Base-by-base conservation (phyloP, 30 jellyfish, hydroid and myxozoan genomes). In the Nemopilema nomurai region DNA sequence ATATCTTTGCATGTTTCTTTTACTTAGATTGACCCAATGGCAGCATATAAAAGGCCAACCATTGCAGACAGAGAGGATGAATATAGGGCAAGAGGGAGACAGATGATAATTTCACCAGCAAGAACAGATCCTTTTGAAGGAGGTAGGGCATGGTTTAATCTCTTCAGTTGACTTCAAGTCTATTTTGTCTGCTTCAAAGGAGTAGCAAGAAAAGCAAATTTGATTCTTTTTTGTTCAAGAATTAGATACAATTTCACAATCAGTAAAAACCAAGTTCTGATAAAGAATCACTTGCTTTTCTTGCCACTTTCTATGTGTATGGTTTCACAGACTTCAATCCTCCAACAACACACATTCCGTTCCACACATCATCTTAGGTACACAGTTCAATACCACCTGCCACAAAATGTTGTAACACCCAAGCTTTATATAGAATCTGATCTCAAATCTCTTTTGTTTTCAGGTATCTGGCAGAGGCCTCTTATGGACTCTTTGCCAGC, bases 51-150 rank as follows among this genome's bases (percentile, higher is more conserved):
- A 69, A 83, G 94, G 50, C 99, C 99, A 69, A 95, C 99, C 20
- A 87, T 90, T 62, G 97, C 97, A 0, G 97, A 87, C 78, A 93
- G 99, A 50, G 96, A 95, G 69, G 91, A 95, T 78, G 97, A 90
- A 28, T 90, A 95, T 82, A 92, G 92, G 67, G 90, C 87, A 24
- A 73, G 83, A 71, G 50, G 90, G 70, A 63, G 96, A 62, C 91
- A 87, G 71, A 72, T 90, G 82, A 51, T 90, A 77, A 90, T 95
- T 17, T 95, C 99, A 74, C 99, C 99, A 0, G 97, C 97, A 19
- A 84, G 99, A 84, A 74, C 20, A 1, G 99, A 95, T 81, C 99
- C 99, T 19, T 95, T 90, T 85, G 99, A 97, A 62, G 99, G 96
- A 76, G 99, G 99, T 95, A 79, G 83, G 97, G 49, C 20, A 49